These are phyloP conservation scores for Bombus breviceps DNA, from an alignment of 1,140 invertebrate species.

Conservation along the genomic window DNA sequence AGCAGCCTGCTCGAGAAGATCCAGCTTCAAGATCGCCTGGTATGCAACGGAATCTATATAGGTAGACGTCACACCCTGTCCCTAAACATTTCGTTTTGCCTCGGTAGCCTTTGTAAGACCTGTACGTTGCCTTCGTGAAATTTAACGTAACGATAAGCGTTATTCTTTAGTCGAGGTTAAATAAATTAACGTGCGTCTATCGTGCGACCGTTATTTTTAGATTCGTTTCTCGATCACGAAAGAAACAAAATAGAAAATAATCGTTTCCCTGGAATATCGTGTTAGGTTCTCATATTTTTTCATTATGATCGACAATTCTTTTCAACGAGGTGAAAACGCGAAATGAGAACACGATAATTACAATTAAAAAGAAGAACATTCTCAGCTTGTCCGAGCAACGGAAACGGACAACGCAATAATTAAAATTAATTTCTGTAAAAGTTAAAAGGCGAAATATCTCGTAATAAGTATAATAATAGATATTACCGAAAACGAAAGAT, in stretches of 20 bases:
- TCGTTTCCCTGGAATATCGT: no score
- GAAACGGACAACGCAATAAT: background rate
- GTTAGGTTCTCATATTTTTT: background rate
- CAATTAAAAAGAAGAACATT: no score
- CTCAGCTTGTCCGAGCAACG: no score
- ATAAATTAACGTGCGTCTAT: no score
- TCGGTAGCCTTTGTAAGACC: background rate
- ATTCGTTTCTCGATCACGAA: no score
- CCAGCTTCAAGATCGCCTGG: slow-evolving; percentile 16
- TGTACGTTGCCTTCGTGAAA: background rate
- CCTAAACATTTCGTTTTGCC: slow-evolving; percentile 24
- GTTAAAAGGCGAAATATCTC: background rate
- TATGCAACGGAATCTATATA: slow-evolving; percentile 17
- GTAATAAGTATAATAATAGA: background rate
- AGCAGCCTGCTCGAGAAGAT: slow-evolving; percentile 10
- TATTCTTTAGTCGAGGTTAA: background rate
- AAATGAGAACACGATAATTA: no score
- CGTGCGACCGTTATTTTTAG: no score
- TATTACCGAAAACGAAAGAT: background rate
- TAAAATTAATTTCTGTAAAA: background rate
- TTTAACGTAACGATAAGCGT: background rate
- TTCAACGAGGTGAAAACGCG: no score
- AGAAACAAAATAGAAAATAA: no score
- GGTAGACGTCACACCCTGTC: slow-evolving; percentile 46
- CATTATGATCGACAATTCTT: background rate